Evolutionary conservation across 2,113 vertebrate genomes (phyloP).

Genomic region (Empidonax alnorum): DNA sequence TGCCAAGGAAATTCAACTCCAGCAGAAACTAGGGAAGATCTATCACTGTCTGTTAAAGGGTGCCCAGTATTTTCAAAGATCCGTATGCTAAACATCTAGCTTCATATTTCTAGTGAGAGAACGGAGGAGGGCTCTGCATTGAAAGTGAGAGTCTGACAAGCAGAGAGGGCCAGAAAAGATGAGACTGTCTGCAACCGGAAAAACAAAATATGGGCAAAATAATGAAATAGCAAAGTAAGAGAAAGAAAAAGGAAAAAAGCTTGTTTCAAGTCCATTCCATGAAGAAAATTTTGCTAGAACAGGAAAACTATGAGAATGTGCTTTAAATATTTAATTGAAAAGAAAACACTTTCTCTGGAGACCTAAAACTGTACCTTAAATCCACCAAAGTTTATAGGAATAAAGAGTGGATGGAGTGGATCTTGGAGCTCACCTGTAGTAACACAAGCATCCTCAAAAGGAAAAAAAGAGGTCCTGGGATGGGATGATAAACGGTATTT

Average conservation of each 20-base stretch:
- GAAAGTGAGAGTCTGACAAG: slow-evolving; percentile 16
- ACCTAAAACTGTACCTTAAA: background rate
- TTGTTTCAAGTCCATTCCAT: background rate
- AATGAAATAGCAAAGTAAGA: background rate
- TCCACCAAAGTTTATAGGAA: background rate
- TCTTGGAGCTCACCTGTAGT: background rate
- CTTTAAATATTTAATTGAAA: background rate
- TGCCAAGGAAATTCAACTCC: slow-evolving; percentile 63
- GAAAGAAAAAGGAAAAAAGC: background rate
- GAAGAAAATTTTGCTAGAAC: background rate
- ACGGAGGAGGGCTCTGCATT: background rate
- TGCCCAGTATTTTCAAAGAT: slow-evolving; percentile 34
- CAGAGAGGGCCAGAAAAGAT: background rate
- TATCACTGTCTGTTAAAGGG: slow-evolving; percentile 26
- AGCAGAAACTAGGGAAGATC: background rate
- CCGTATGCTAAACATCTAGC: slow-evolving; percentile 24
- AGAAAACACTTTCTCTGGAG: background rate
- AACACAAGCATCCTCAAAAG: background rate
- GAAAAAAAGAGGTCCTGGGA: background rate
- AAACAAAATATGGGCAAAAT: background rate
- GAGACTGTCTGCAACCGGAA: background rate
- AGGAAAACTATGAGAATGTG: background rate
- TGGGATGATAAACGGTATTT: background rate
- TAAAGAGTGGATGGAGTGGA: background rate
- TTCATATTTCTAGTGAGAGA: slow-evolving; percentile 30